Evolutionary conservation across 2,113 vertebrate species (phyloP).

Genomic region (Empidonax alnorum): DNA sequence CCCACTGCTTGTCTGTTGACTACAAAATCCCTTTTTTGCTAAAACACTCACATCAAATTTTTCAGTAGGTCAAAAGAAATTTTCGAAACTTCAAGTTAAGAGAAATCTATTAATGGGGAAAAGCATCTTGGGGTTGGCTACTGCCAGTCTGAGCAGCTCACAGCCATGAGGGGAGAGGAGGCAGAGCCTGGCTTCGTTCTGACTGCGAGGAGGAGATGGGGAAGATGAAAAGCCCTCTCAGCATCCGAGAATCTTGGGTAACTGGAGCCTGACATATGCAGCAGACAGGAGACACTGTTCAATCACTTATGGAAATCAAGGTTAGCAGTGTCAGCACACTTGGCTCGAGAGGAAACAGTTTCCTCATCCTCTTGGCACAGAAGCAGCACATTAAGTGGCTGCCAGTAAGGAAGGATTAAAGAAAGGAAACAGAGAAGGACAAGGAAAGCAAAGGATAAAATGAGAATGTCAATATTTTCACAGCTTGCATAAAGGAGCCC

Average conservation of each 20-base stretch:
- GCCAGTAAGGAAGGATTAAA: background rate
- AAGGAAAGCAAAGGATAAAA: slow-evolving; percentile 20
- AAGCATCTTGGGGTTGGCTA: background rate
- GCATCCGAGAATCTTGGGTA: background rate
- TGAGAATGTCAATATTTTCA: background rate
- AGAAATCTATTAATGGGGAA: background rate
- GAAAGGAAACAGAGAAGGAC: background rate
- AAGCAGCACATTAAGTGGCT: background rate
- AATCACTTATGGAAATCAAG: slow-evolving; percentile 9
- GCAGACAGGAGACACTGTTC: slow-evolving; percentile 24
- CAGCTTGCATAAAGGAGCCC: background rate
- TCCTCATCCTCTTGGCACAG: background rate
- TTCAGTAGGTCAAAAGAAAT: background rate
- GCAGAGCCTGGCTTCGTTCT: background rate
- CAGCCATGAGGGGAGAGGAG: fast-evolving
- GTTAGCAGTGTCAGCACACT: background rate
- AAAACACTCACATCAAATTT: background rate
- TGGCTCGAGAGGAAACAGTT: background rate
- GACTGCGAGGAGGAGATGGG: background rate
- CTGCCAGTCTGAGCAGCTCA: background rate
- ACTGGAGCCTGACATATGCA: background rate
- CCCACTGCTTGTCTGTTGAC: background rate
- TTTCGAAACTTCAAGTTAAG: background rate
- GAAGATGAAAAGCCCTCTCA: background rate
- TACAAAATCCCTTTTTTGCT: background rate